phyloP scores from a whole-genome alignment of 2,113 vertebrate species.

The Cercopithecus mona region DNA sequence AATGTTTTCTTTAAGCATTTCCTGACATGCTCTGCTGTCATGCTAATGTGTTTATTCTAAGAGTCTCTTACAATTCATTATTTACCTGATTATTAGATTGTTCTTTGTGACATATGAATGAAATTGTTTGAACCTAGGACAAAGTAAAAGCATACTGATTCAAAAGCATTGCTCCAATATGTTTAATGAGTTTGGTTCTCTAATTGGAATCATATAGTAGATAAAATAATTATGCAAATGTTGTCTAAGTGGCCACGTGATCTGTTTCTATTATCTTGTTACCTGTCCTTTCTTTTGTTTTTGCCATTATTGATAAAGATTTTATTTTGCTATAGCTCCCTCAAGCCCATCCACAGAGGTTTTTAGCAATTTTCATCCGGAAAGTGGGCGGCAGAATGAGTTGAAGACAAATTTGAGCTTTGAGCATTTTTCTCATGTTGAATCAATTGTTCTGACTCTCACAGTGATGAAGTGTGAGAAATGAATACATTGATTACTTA shows the following conservation, averaged over 20 bases:
- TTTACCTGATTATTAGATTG: slow-evolving; percentile 4
- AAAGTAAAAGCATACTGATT: neutral
- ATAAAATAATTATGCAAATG: neutral
- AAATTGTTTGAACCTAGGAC: neutral
- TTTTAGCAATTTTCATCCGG: slow-evolving; percentile 15
- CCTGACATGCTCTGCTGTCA: neutral
- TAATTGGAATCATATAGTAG: neutral
- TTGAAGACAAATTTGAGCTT: slow-evolving; percentile 15
- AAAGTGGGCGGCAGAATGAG: neutral
- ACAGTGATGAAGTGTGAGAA: slow-evolving; percentile 52
- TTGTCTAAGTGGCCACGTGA: neutral
- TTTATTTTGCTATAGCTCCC: neutral
- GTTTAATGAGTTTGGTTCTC: neutral
- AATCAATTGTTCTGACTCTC: slow-evolving; percentile 58
- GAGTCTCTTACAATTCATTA: slow-evolving; percentile 1
- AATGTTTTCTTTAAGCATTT: slow-evolving; percentile 25
- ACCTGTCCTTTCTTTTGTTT: neutral
- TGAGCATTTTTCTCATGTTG: neutral
- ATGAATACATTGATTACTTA: slow-evolving; percentile 60
- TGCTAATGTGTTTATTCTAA: slow-evolving; percentile 13
- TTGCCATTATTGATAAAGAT: neutral
- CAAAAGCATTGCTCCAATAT: neutral
- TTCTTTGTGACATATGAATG: slow-evolving; percentile 26
- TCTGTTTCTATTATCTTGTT: neutral
- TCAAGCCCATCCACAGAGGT: neutral